Base-by-base conservation (phyloP, 2,888 invertebrate genomes). In the Lysandra bellargus region DNA sequence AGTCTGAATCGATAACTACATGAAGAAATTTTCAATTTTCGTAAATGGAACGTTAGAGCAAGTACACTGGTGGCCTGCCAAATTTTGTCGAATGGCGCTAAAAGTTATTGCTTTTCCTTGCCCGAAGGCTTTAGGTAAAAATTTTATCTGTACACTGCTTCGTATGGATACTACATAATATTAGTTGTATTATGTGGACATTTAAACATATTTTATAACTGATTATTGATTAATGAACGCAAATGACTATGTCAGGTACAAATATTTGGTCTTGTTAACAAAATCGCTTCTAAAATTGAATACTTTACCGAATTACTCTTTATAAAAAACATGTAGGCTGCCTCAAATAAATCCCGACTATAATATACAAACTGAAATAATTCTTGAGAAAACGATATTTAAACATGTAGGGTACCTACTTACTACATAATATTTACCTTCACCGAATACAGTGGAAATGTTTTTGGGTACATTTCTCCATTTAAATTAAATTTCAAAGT, bases 1-100 rank as follows among this genome's bases (percentile, higher is more conserved):
- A 5, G 69, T 69, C 33, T 37, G 33, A 69, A 69, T 33, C 33
- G 33, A 69, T 69, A 44, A 0, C 4, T 40, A 69, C 69, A 69
- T 69, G 69, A 37, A 33, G 14, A 33, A 33, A 33, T 69, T 69
- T 69, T 69, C 33, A 69, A 69, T 69, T 69, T 69, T 69, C 69
- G 33, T 69, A 69, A 69, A 69, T 69, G 69, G 69, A 69, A 69
- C 69, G 33, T 69, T 69, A 69, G 33, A 69, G 69, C 69, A 64
- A 64, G 30, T 64, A 64, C 4, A 17, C 69, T 69, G 69, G 69
- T 69, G 14, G 33, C 69, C 69, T 69, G 69, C 69, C 69, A 69
- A 69, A 69, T 69, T 69, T 69, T 69, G 69, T 69, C 69, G 33
- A 5, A 69, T 69, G 33, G 69, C 69, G 69, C 37, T 69, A 69